phyloP scores from a whole-genome alignment of 64 coral and sea anemone species.

The Trachythela sp. region DNA sequence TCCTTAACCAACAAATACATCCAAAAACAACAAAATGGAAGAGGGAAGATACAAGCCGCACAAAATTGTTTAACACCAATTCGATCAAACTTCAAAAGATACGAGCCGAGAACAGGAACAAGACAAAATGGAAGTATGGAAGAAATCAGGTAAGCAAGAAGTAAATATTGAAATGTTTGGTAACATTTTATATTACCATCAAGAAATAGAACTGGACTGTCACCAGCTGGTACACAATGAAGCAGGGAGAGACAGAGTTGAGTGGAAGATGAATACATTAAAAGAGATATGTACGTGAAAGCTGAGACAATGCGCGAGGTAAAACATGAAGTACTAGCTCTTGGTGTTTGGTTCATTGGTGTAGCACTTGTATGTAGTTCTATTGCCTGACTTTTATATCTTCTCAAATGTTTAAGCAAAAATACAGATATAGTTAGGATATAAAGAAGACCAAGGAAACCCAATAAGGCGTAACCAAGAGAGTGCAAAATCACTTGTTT shows the following conservation, averaged over 20 bases:
- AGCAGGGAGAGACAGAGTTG: background rate
- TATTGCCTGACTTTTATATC: background rate
- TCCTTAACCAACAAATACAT: background rate
- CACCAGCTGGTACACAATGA: background rate
- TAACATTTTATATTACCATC: background rate
- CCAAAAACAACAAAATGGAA: constrained; percentile 7
- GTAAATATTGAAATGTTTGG: constrained; percentile 6
- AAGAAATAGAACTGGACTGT: background rate
- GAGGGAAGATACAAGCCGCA: background rate
- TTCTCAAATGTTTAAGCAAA: background rate
- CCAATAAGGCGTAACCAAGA: background rate
- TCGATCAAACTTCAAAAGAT: background rate
- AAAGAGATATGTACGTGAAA: background rate
- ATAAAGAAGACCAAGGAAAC: background rate
- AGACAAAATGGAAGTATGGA: background rate
- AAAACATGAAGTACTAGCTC: no score
- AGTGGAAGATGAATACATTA: background rate
- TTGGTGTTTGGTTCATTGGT: background rate
- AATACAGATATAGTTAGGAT: background rate
- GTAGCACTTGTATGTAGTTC: background rate
- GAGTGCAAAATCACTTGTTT: background rate
- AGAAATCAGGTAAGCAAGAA: background rate
- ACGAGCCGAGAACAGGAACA: background rate
- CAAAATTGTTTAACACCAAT: background rate
- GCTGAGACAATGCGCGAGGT: background rate